Evolutionary conservation across 2,113 vertebrate species (phyloP), one percentile per base, ranked within the genome.

Genomic region (Philantomba maxwellii): DNA sequence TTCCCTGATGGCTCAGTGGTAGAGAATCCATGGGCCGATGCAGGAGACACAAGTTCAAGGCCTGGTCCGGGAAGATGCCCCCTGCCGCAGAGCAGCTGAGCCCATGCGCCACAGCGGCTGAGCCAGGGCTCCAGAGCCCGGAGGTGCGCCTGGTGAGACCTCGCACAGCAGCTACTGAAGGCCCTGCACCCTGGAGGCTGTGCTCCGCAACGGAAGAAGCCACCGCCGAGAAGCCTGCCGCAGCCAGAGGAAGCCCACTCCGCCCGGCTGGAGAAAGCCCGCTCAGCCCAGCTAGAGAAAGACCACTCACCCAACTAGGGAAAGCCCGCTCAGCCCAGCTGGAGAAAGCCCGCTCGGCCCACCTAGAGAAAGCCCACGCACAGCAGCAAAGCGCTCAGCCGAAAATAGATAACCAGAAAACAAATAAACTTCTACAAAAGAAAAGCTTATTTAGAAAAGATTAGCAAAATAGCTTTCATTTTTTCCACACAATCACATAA

Each of bases 401-500:
- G 0, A 25, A 25, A 43, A 3, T 3, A 43, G 5, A 21, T 2
- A 36, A 11, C 17, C 64, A 23, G n/a, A 23, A 36, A 36, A 25
- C 3, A 43, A 73, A 19, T n/a, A n/a, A 5, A 5, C 16, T 33
- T n/a, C 5, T 43, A 7, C 36, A 66, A 47, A 77, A 73, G 16
- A 92, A 28, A 9, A 85, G 1, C 3, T 91, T 86, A 28, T 73
- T 85, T 64, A 82, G 39, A 28, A 93, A 94, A 88, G 26, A 49
- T 58, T 4, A 62, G 39, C 45, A 77, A 96, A 95, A 51, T 66
- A 89, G 19, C 1, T 60, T 94, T 92, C 93, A 91, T n/a, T 33
- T 93, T 36, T 16, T 86, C 25, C 5, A 60, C 47, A 78, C 11
- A 91, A 51, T 62, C 45, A 73, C 19, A 80, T 85, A 91, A 85